Evolutionary conservation across 2,797 vertebrate genomes (phyloP).

Genomic region (Gastrophryne carolinensis): DNA sequence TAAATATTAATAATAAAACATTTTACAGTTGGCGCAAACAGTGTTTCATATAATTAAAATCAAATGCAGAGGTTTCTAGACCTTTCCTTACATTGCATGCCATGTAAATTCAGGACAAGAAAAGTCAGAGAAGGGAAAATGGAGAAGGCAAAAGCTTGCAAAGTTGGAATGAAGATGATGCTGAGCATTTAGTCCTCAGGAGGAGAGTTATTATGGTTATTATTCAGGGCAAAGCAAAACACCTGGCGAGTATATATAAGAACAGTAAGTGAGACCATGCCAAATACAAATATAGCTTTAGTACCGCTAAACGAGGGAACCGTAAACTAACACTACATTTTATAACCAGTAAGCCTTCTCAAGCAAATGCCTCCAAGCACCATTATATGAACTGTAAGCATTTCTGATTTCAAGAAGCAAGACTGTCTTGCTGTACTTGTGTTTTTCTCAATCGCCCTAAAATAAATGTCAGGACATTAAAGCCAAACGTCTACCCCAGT

Average conservation of each 20-base stretch:
- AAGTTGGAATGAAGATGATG: neutral
- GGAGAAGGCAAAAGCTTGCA: neutral
- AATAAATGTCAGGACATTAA: too few species aligned
- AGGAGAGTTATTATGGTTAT: neutral
- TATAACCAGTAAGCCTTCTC: neutral
- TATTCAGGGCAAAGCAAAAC: neutral
- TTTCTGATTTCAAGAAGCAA: too few species aligned
- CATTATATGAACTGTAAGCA: too few species aligned
- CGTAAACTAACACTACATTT: neutral
- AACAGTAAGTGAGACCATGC: neutral
- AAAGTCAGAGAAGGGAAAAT: neutral
- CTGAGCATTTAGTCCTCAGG: neutral
- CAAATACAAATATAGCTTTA: neutral
- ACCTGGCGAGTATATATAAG: neutral
- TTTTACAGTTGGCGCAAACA: neutral
- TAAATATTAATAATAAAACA: neutral
- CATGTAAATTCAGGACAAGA: neutral
- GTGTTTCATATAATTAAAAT: constrained; percentile 9
- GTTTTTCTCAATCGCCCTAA: too few species aligned
- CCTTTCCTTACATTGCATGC: neutral
- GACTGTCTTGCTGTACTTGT: too few species aligned
- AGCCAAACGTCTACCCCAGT: too few species aligned
- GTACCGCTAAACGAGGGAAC: neutral
- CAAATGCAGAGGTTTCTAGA: neutral
- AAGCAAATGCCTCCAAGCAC: neutral